These are phyloP conservation scores for Tenthredo distinguenda DNA, from an alignment of 2,888 invertebrate genomes.

Conservation along the genomic window DNA sequence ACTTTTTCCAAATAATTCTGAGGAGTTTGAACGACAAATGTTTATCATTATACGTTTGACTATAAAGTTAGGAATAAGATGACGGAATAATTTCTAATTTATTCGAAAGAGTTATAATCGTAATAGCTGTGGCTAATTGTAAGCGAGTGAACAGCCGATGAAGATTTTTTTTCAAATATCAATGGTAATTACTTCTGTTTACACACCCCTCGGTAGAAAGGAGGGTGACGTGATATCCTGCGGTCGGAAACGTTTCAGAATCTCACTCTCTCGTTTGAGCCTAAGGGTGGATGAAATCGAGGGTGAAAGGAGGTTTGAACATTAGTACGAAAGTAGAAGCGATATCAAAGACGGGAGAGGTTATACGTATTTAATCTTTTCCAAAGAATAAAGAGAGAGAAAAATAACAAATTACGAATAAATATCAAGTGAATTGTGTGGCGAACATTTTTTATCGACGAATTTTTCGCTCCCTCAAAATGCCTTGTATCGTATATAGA, in stretches of 20 bases:
- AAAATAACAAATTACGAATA: too few species aligned
- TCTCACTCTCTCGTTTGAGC: background rate
- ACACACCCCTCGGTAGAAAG: background rate
- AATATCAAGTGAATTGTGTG: too few species aligned
- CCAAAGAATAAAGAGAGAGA: background rate
- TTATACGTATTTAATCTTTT: background rate
- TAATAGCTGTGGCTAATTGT: background rate
- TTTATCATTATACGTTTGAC: background rate
- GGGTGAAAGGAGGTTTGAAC: background rate
- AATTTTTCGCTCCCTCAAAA: background rate
- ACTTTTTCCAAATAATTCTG: background rate
- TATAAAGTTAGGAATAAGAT: background rate
- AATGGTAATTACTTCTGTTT: conserved; percentile 40
- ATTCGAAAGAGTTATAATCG: background rate
- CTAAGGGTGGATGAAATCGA: conserved; percentile 23
- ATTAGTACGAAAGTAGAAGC: conserved; percentile 35
- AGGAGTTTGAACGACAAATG: background rate
- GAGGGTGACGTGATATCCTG: conserved; percentile 43
- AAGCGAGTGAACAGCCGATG: background rate
- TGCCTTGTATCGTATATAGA: background rate
- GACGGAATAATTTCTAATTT: background rate
- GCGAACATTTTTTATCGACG: background rate
- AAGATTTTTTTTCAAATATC: background rate
- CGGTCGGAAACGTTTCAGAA: conserved; percentile 47
- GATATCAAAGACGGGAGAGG: conserved; percentile 31